Evolutionary conservation across 2,888 invertebrate genomes (phyloP).

Genomic region (Nineta flava): DNA sequence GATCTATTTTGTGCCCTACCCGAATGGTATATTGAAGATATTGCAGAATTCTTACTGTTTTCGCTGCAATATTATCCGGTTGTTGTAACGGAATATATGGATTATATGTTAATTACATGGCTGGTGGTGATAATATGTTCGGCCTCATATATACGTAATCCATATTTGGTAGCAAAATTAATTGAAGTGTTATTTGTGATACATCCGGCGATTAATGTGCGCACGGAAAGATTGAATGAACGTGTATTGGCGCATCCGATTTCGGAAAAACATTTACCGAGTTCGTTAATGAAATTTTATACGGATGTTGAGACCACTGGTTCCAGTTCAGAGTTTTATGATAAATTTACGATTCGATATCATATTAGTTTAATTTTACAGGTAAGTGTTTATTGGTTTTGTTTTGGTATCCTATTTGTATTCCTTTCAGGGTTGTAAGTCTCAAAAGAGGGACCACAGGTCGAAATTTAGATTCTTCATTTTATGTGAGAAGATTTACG

Average conservation of each 20-base stretch:
- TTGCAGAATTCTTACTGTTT: slow-evolving; percentile 89
- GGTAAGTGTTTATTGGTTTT: slow-evolving; percentile 21
- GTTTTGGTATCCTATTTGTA: no score
- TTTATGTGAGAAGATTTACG: no score
- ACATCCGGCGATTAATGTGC: slow-evolving; percentile 46
- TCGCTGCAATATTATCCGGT: slow-evolving; percentile 69
- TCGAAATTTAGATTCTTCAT: no score
- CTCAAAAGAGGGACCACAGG: no score
- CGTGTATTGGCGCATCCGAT: slow-evolving; percentile 79
- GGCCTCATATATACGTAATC: slow-evolving; percentile 84
- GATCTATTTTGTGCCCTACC: slow-evolving; percentile 78
- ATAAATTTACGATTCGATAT: slow-evolving; percentile 96
- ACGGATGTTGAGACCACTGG: slow-evolving; percentile 96
- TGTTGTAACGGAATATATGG: slow-evolving; percentile 58
- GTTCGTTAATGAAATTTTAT: slow-evolving; percentile 94
- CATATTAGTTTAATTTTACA: slow-evolving; percentile 93
- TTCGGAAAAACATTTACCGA: slow-evolving; percentile 65
- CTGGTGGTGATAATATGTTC: slow-evolving; percentile 80
- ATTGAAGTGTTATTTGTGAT: slow-evolving; percentile 79
- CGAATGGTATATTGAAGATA: slow-evolving; percentile 95
- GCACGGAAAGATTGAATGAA: slow-evolving; percentile 39
- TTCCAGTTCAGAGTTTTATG: slow-evolving; percentile 95
- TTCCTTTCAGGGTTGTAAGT: no score
- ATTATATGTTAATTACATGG: slow-evolving; percentile 75
- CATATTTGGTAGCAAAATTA: slow-evolving; percentile 91